Base-by-base conservation (phyloP, 2,113 vertebrate genomes). In the Donacobius atricapilla region DNA sequence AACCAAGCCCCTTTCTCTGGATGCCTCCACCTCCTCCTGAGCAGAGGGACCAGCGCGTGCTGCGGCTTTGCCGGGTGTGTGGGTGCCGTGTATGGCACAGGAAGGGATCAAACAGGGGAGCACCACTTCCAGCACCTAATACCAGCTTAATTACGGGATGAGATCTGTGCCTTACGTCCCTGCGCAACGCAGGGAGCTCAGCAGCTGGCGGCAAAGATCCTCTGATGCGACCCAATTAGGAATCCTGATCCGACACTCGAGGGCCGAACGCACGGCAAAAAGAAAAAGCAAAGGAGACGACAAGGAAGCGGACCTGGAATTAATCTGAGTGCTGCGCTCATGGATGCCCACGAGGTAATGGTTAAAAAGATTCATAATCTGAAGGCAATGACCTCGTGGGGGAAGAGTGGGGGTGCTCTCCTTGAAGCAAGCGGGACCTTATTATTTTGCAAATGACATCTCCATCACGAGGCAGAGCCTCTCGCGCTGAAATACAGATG, bases 161-260 rank as follows among this genome's bases (percentile, higher is more conserved):
- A 5, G 18, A 14, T 25, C 83, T 14, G 42, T 30, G 58, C 17
- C 68, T 87, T 39, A 5, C 11, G 2, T 66, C 81, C 73, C 71
- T 69, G 57, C 73, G 23, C 72, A 22, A 73, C 3, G 23, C 56
- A 4, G 60, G 11, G 15, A 70, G 75, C 91, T 80, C 42, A 4
- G 76, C 96, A 95, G 93, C 94, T 96, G 91, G 95, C 73, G 83
- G 92, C 91, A 94, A 70, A 7, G 76, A 80, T 72, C 86, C 96
- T 96, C 96, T 98, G 97, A 96, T 96, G 95, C 58, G 5, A 91
- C 87, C 80, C 97, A 98, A 96, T 97, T 97, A 98, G 90, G 80
- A 88, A 92, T 19, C 92, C 53, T 76, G 92, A 73, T 37, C 80
- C 84, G 20, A 40, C 56, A 9, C 65, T 88, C 77, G 17, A 72